Conservation (phyloP, 2,113 vertebrate genomes). For the Rattus norvegicus region GRCr8 NC_086028.1:24497501-24498000, state of each 20-base stretch:
- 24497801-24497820: conserved; percentile 88
- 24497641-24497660: conserved; percentile 69
- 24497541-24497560: not conserved
- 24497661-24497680: conserved; percentile 73
- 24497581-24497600: not conserved
- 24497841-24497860: conserved; percentile 89
- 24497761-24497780: conserved; percentile 89
- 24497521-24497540: not conserved
- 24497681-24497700: conserved; percentile 79
- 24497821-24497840: conserved; percentile 91
- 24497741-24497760: conserved; percentile 82
- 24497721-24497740: conserved; percentile 88
- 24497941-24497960: conserved; percentile 92
- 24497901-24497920: conserved; percentile 91
- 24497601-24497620: not conserved
- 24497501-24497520: not conserved
- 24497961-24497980: conserved; percentile 91
- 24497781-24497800: conserved; percentile 88
- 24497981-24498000: conserved; percentile 91
- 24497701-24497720: conserved; percentile 84
- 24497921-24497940: conserved; percentile 91
- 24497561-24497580: not conserved
- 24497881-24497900: conserved; percentile 88
- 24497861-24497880: conserved; percentile 88
- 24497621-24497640: conserved; percentile 56